Evolutionary conservation across 2,113 vertebrate genomes (phyloP).

Genomic region (Dicaeum eximium): DNA sequence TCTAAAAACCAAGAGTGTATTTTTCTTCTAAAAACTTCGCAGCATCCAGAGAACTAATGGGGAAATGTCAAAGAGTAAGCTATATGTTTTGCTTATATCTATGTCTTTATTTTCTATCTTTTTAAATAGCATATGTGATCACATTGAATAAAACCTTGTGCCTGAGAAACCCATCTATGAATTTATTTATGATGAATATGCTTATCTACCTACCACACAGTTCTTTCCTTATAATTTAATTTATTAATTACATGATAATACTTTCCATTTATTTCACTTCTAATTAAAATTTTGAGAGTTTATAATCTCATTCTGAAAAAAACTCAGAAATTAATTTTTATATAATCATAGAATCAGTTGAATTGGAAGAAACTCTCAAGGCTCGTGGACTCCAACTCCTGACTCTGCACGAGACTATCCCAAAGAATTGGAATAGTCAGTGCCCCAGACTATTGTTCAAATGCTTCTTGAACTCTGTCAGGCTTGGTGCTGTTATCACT

Average conservation of each 20-base stretch:
- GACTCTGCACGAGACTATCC: background rate
- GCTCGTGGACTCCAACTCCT: background rate
- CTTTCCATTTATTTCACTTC: background rate
- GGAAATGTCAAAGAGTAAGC: background rate
- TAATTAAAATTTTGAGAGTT: background rate
- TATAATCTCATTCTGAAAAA: background rate
- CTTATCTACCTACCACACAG: background rate
- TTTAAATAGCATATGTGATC: background rate
- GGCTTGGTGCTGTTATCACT: background rate
- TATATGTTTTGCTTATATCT: background rate
- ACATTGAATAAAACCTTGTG: background rate
- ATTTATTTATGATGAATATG: background rate
- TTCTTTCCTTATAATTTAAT: background rate
- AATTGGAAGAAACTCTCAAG: background rate
- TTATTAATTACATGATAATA: background rate
- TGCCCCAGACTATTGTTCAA: background rate
- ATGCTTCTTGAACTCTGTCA: accelerated
- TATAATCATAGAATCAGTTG: background rate
- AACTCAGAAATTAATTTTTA: background rate
- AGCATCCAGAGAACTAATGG: background rate
- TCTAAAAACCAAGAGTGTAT: background rate
- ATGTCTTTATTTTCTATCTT: background rate
- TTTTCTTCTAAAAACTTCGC: background rate
- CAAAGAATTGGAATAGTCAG: background rate
- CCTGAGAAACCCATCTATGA: background rate